A percentile compares a stretch with the other conserved stretches of the same genome.
Conservation (phyloP, 2,888 invertebrate species). For the Lacanobia oleracea region DNA sequence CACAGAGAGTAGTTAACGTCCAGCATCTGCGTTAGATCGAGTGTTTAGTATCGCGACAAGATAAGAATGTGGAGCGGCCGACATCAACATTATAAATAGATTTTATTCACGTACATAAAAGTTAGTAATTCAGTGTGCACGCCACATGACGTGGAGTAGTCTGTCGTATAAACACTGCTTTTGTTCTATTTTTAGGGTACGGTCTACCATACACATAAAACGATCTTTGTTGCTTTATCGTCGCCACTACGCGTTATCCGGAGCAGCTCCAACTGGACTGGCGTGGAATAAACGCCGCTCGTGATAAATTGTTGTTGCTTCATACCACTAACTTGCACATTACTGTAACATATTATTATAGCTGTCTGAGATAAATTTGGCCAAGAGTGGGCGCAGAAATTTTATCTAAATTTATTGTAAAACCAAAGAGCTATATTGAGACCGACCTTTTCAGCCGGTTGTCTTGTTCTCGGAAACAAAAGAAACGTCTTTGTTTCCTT, state of each 20-base stretch:
- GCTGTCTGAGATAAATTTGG: slow-evolving; percentile 21
- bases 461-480: slow-evolving; percentile 1
- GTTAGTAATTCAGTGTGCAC: slow-evolving; percentile 79
- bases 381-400: not conserved
- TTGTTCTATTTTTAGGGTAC: slow-evolving; percentile 74
- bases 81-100: slow-evolving; percentile 89
- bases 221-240: slow-evolving; percentile 69
- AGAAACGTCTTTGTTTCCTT: slow-evolving; percentile 1
- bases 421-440: not conserved
- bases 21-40: slow-evolving; percentile 81
- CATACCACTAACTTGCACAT: slow-evolving; percentile 32
- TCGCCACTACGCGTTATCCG: slow-evolving; percentile 61
- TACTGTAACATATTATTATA: slow-evolving; percentile 35
- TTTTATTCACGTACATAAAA: slow-evolving; percentile 85
- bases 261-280: slow-evolving; percentile 49
- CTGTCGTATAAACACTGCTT: slow-evolving; percentile 75
- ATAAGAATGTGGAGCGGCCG: slow-evolving; percentile 87
- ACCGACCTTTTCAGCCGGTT: not conserved
- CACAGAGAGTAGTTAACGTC: slow-evolving; percentile 57
- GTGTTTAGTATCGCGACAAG: slow-evolving; percentile 77
- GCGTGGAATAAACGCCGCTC: slow-evolving; percentile 45
- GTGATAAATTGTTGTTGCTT: slow-evolving; percentile 49
- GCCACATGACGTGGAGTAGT: slow-evolving; percentile 77
- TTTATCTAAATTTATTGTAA: not conserved
- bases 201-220: slow-evolving; percentile 70